Base-by-base conservation (phyloP, 2,888 invertebrate species). In the Hydraecia micacea region DNA sequence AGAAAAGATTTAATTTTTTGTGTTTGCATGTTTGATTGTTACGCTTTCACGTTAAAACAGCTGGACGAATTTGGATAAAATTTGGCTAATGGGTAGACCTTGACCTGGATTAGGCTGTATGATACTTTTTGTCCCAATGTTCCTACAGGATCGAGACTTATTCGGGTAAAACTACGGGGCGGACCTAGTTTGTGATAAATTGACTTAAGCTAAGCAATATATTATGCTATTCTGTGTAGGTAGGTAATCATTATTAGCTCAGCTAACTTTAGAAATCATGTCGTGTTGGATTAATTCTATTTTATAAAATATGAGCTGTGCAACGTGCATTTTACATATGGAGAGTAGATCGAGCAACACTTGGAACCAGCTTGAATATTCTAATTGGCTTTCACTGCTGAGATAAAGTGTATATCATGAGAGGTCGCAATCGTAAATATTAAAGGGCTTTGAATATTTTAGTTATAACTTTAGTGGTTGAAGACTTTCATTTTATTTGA, bases 381-480 rank as follows among this genome's bases (percentile, higher is more conserved):
- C 39, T 84, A 77, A 85, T 80, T 79, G 49, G 63, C 73, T 85
- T 85, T 85, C 84, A 66, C 85, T 42, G 25, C 15, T 55, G 52
- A 60, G 25, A 71, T 67, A 55, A 52, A 46, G 58, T 49, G 49
- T n/a, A 15, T 39, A 77, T 74, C 42, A 60, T 49, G 32, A 58
- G 66, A 81, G 21, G 32, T 76, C n/a, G 39, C 32, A 36, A 52
- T 74, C 58, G 52, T 72, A 36, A 60, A 72, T 65, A 68, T 82
- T 55, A 73, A 78, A 77, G 32, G 52, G 15, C 52, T 73, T 78
- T 73, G 46, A 78, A 83, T 83, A 73, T 52, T 60, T 63, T 13
- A 58, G 58, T 15, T 5, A 8, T 36, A 36, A 11, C 11, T 70
- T 11, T 18, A 70, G 36, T 36, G 6, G n/a, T 36, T n/a, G 6